A percentile compares a stretch with the other conserved stretches of the same genome.
Conservation (phyloP, 2,113 vertebrate species). For the Epinephelus lanceolatus region DNA sequence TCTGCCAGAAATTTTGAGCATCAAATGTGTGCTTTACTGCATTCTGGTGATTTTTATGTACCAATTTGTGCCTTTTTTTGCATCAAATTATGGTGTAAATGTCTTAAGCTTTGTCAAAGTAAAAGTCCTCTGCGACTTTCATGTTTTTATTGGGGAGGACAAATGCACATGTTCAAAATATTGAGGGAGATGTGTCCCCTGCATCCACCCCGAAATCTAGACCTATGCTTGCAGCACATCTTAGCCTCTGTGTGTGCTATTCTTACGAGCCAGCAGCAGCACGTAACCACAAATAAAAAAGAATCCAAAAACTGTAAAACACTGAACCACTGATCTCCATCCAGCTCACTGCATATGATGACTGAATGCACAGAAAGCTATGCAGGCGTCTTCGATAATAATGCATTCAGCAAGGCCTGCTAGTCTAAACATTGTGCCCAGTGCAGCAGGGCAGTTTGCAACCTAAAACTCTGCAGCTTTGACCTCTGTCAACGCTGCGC, state of each 20-base stretch:
- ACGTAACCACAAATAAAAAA: slow-evolving; percentile 29
- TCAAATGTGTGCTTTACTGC: no score
- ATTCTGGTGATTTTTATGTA: no score
- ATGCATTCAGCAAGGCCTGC: slow-evolving; percentile 35
- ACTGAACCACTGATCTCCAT: background rate
- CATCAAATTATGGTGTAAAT: no score
- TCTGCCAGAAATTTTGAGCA: no score
- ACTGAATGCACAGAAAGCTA: background rate
- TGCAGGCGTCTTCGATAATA: slow-evolving; percentile 16
- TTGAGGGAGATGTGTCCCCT: no score
- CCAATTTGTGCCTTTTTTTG: no score
- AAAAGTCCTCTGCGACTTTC: no score
- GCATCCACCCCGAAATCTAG: no score
- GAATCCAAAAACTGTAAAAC: background rate
- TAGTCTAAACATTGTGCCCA: slow-evolving; percentile 11
- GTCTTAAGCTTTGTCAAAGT: no score
- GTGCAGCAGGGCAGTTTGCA: slow-evolving; percentile 33
- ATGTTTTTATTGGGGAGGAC: no score
- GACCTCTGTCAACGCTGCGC: slow-evolving; percentile 55
- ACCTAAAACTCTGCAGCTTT: slow-evolving; percentile 37
- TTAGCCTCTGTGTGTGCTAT: slow-evolving; percentile 16
- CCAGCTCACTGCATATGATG: background rate
- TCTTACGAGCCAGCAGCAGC: slow-evolving; percentile 12
- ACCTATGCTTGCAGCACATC: slow-evolving; percentile 4
- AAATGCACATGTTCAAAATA: no score